Evolutionary conservation across 2,888 invertebrate species (phyloP).

Genomic region (Leptogaster cylindrica): DNA sequence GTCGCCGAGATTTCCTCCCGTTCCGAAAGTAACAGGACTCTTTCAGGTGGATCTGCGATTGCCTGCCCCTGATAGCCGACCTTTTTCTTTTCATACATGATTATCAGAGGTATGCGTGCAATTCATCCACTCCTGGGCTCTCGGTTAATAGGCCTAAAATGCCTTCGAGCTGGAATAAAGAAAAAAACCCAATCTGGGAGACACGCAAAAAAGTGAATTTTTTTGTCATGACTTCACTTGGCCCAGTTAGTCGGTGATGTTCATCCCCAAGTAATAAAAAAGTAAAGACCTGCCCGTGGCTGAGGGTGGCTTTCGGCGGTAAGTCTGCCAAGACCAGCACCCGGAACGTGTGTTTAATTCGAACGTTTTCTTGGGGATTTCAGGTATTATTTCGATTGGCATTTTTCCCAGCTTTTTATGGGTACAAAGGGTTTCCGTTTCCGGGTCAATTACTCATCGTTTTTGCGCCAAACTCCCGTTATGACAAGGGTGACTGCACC

Average conservation of each 20-base stretch:
- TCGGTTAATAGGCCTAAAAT: constrained; percentile 18
- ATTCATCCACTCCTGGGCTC: not conserved
- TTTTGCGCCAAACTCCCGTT: constrained; percentile 22
- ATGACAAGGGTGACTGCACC: not conserved
- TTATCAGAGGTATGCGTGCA: constrained; percentile 22
- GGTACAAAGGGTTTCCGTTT: constrained; percentile 35
- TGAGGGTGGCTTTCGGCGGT: not conserved
- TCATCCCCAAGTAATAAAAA: constrained; percentile 26
- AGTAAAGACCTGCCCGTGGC: constrained; percentile 10
- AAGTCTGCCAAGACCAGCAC: not conserved
- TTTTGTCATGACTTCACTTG: constrained; percentile 18
- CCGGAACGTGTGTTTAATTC: not conserved
- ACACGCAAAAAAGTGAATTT: constrained; percentile 44
- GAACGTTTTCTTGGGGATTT: constrained; percentile 16
- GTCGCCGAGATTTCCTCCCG: constrained; percentile 26
- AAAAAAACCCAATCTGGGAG: constrained; percentile 43
- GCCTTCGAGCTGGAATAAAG: constrained; percentile 40
- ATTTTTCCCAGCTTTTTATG: constrained; percentile 18
- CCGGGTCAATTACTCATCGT: constrained; percentile 37
- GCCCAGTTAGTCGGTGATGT: constrained; percentile 15
- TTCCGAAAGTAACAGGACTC: constrained; percentile 14
- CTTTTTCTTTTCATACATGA: constrained; percentile 4
- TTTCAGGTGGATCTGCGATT: constrained; percentile 31
- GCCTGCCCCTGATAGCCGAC: constrained; percentile 26
- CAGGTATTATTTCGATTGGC: constrained; percentile 31